A percentile compares a stretch with the other conserved stretches of the same genome.
phyloP scores from a whole-genome alignment of 2,888 invertebrate genomes.

The Agonopterix heracliana region DNA sequence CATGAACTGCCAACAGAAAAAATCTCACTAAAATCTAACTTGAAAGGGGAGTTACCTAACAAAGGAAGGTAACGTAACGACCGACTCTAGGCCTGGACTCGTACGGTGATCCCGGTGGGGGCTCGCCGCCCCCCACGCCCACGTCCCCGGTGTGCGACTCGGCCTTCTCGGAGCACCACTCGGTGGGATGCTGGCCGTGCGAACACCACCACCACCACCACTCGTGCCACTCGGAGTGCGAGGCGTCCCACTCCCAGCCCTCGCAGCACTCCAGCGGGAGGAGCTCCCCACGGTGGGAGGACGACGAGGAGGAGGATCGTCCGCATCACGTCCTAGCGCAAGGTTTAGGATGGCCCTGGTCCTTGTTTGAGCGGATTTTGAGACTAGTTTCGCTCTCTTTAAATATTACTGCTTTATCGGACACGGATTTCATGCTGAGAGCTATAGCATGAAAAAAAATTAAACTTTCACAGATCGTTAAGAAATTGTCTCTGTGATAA shows the following conservation, averaged over 20 bases:
- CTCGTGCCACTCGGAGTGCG: slow-evolving; percentile 43
- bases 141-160: slow-evolving; percentile 70
- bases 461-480: too few relatives aligned
- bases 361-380: slow-evolving; percentile 22
- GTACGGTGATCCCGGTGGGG: slow-evolving; percentile 67
- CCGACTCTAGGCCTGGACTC: slow-evolving; percentile 59
- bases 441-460: too few relatives aligned
- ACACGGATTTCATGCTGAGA: too few relatives aligned
- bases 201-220: slow-evolving; percentile 47
- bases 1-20: slow-evolving; percentile 11
- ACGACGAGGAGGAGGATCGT: slow-evolving; percentile 61
- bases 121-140: slow-evolving; percentile 65
- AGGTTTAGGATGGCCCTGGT: slow-evolving; percentile 54
- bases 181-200: slow-evolving; percentile 60
- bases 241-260: slow-evolving; percentile 54
- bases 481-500: too few relatives aligned
- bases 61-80: background rate
- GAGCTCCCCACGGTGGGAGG: slow-evolving; percentile 67
- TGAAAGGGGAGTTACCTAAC: background rate
- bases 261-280: slow-evolving; percentile 62
- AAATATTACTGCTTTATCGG: too few relatives aligned
- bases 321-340: slow-evolving; percentile 60
- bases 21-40: background rate
- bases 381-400: slow-evolving; percentile 9
- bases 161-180: slow-evolving; percentile 66